A percentile compares a stretch with the other conserved stretches of the same genome.
Evolutionary conservation across 1,140 invertebrate species (phyloP).

Genomic region (Zaprionus tsacasi): DNA sequence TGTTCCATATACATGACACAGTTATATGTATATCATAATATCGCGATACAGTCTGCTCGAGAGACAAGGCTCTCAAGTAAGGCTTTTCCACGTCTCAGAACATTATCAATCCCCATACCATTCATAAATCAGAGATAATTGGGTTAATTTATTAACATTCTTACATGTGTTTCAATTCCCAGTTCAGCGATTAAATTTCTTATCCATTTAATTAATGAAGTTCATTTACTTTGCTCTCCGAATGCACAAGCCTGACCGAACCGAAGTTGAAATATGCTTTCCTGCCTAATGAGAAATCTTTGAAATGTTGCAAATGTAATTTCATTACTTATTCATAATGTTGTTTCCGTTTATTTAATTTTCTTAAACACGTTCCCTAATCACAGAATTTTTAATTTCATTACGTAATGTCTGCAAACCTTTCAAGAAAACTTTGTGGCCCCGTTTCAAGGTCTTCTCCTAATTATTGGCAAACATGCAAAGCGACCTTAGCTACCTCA

Average conservation of each 20-base stretch:
- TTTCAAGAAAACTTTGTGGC: not conserved
- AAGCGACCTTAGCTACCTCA: slow-evolving; percentile 15
- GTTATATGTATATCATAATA: not conserved
- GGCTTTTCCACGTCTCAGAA: not conserved
- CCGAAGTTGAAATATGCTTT: not conserved
- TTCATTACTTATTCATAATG: not conserved
- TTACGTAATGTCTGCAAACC: slow-evolving; percentile 4
- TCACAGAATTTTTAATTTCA: slow-evolving; percentile 7
- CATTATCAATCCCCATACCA: not conserved
- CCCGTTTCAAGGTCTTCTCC: not conserved
- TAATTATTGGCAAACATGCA: slow-evolving; percentile 33
- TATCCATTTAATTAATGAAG: slow-evolving; percentile 4
- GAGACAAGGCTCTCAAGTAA: not conserved
- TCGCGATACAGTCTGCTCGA: not conserved
- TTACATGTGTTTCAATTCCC: slow-evolving; percentile 7
- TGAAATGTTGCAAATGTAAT: not conserved
- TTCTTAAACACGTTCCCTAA: not conserved
- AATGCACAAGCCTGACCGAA: no score
- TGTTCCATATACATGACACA: not conserved
- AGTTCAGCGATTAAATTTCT: not conserved
- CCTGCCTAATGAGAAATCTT: not conserved
- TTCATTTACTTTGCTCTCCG: not conserved
- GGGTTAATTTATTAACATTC: slow-evolving; percentile 7
- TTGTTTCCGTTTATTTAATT: not conserved
- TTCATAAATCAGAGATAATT: slow-evolving; percentile 11